phyloP scores from a whole-genome alignment of 2,797 vertebrate species.

The Oryzias sinensis region DNA sequence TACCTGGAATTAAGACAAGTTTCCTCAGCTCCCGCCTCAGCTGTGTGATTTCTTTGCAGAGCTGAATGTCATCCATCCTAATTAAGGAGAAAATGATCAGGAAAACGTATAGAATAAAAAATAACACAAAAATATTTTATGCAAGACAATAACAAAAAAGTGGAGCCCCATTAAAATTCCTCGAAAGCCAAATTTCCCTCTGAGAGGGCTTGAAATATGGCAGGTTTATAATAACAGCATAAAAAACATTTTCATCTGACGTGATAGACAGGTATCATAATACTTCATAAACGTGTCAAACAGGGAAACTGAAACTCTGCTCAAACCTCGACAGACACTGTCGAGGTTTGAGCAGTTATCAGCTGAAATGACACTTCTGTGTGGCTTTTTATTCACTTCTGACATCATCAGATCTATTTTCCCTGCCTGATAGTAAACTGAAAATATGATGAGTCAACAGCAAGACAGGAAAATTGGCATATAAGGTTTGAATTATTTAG shows the following conservation, averaged over 20 bases:
- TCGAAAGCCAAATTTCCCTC: not conserved
- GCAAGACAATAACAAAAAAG: not conserved
- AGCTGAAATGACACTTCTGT: constrained; percentile 25
- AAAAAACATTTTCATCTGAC: constrained; percentile 9
- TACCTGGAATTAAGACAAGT: constrained; percentile 81
- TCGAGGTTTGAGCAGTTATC: constrained; percentile 21
- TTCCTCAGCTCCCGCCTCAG: constrained; percentile 87
- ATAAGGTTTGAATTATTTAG: no score
- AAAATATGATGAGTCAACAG: constrained; percentile 13
- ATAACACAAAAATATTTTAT: not conserved
- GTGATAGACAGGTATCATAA: constrained; percentile 4
- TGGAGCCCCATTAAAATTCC: no score
- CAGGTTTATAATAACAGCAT: not conserved
- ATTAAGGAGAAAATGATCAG: constrained; percentile 2
- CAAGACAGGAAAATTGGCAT: no score
- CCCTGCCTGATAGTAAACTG: constrained; percentile 12
- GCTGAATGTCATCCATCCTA: constrained; percentile 93
- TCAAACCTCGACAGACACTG: constrained; percentile 13
- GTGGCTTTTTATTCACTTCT: constrained; percentile 28
- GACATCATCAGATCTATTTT: constrained; percentile 46
- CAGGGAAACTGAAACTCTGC: not conserved
- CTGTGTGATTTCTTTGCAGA: constrained; percentile 86
- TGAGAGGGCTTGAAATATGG: not conserved
- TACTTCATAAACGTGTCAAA: constrained; percentile 3
- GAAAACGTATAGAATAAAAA: not conserved